Evolutionary conservation across 23 tunicate species (phyloP).

Genomic region (Trididemnum miniatum): DNA sequence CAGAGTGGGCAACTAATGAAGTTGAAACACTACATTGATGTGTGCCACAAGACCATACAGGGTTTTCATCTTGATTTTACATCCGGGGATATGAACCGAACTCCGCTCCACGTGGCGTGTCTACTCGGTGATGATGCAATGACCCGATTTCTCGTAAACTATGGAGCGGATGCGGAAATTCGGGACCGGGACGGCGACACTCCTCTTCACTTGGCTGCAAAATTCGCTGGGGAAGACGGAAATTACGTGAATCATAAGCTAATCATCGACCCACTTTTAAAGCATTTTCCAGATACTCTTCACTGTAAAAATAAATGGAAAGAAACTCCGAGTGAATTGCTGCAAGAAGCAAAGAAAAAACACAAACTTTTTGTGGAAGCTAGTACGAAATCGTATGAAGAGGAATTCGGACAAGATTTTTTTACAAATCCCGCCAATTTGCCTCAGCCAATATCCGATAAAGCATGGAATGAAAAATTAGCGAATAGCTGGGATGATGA

Average conservation of each 20-base stretch:
- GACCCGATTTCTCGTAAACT: constrained; percentile 60
- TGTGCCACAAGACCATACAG: constrained; percentile 38
- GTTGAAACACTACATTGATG: constrained; percentile 73
- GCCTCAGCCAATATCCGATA: background rate
- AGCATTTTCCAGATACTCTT: constrained; percentile 47
- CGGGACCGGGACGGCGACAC: constrained; percentile 73
- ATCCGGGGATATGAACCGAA: constrained; percentile 55
- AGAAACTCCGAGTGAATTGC: constrained; percentile 61
- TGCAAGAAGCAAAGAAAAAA: constrained; percentile 44
- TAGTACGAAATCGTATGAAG: constrained; percentile 4
- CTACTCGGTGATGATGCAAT: constrained; percentile 91
- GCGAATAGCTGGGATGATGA: constrained; percentile 56
- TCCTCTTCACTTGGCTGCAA: constrained; percentile 90
- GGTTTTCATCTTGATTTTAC: constrained; percentile 64
- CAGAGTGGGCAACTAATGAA: constrained; percentile 91
- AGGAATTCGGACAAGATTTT: constrained; percentile 25
- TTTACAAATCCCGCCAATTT: background rate
- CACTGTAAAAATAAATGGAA: constrained; percentile 51
- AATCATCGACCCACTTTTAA: constrained; percentile 73
- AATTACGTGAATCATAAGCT: constrained; percentile 74
- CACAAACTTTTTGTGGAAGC: constrained; percentile 19
- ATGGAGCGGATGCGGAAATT: constrained; percentile 57
- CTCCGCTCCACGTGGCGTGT: constrained; percentile 88
- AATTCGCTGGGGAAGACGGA: constrained; percentile 57
- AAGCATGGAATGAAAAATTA: constrained; percentile 61